A percentile compares a stretch with the other conserved stretches of the same genome.
phyloP scores from a whole-genome alignment of 2,888 invertebrate genomes.

The Junonia oenone region DNA sequence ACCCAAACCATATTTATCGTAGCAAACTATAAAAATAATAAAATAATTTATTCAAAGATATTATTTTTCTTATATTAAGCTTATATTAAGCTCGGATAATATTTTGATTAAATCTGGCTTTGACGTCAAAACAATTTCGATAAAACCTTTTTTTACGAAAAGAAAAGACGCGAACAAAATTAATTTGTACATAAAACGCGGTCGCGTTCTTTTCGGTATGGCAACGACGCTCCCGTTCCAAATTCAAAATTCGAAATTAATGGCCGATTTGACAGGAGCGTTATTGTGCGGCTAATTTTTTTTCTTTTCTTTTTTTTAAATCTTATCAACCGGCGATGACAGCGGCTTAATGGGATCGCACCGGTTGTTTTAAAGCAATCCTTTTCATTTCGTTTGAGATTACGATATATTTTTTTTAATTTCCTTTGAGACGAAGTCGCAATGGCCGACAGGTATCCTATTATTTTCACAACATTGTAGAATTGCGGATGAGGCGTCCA shows the following conservation, averaged over 20 bases:
- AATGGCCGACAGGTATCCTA: slow-evolving; percentile 24
- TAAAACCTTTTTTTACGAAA: slow-evolving; percentile 7
- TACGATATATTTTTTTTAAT: slow-evolving; percentile 36
- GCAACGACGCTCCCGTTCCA: slow-evolving; percentile 68
- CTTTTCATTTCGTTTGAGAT: slow-evolving; percentile 48
- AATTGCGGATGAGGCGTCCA: slow-evolving; percentile 7
- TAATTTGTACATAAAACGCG: slow-evolving; percentile 47
- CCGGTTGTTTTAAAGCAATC: slow-evolving; percentile 63
- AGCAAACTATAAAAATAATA: slow-evolving; percentile 4
- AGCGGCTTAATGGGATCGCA: slow-evolving; percentile 74
- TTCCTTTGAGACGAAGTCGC: slow-evolving; percentile 27
- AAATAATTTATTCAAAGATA: neutral
- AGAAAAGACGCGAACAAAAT: slow-evolving; percentile 32
- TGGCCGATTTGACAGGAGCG: slow-evolving; percentile 78
- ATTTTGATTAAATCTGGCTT: slow-evolving; percentile 2
- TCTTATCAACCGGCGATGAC: slow-evolving; percentile 76
- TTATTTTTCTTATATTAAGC: slow-evolving; percentile 4
- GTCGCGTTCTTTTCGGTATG: slow-evolving; percentile 30
- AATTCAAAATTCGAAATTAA: slow-evolving; percentile 72
- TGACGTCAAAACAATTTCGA: slow-evolving; percentile 5
- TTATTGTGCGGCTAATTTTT: slow-evolving; percentile 74
- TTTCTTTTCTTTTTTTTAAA: slow-evolving; percentile 49
- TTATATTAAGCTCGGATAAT: neutral
- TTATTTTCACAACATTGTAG: slow-evolving; percentile 25
- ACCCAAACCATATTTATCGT: slow-evolving; percentile 18